These are phyloP conservation scores for Zaprionus ornatus DNA, from an alignment of 1,140 invertebrate species.

Conservation along the genomic window DNA sequence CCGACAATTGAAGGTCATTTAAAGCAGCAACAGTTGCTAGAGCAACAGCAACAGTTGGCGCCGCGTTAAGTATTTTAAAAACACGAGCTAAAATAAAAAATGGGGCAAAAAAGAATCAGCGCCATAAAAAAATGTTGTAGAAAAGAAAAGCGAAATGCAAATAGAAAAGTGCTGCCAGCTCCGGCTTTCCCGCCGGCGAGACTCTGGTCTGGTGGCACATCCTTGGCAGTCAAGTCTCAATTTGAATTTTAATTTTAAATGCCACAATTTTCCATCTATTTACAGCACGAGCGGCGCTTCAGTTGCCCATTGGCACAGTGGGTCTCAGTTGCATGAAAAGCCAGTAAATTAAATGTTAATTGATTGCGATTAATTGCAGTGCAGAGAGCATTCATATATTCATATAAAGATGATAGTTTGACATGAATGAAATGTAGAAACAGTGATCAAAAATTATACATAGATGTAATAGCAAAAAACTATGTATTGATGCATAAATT, in stretches of 20 bases:
- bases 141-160: conserved; percentile 80
- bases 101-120: conserved; percentile 45
- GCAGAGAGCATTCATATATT: background rate
- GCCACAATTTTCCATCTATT: conserved; percentile 79
- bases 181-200: background rate
- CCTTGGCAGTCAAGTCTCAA: conserved; percentile 79
- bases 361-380: background rate
- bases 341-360: conserved; percentile 10
- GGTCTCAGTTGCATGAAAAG: background rate
- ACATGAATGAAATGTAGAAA: no score
- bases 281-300: conserved; percentile 33
- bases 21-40: conserved; percentile 45
- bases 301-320: conserved; percentile 46
- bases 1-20: conserved; percentile 62
- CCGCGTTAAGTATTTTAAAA: conserved; percentile 57
- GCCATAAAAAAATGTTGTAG: conserved; percentile 58
- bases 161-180: conserved; percentile 61
- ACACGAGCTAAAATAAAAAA: conserved; percentile 47
- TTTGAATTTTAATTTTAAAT: conserved; percentile 82
- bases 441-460: no score
- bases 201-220: conserved; percentile 56
- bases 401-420: no score
- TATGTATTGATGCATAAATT: no score
- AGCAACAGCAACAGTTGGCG: conserved; percentile 59
- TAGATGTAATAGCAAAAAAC: no score